phyloP scores from a whole-genome alignment of 2,797 vertebrate genomes.

The Sciurus carolinensis region DNA sequence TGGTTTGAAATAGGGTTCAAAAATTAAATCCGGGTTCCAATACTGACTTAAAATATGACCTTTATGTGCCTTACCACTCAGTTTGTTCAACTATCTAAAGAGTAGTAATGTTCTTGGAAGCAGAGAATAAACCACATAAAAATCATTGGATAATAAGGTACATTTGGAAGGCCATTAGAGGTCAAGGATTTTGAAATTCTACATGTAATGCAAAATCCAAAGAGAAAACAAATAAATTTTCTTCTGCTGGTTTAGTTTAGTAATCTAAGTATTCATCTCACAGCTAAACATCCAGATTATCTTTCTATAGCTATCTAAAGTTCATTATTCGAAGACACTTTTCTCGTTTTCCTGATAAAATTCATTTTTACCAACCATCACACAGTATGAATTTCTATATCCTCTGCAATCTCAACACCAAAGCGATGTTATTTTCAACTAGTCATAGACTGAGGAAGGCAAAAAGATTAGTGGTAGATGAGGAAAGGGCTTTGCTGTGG shows the following conservation, averaged over 20 bases:
- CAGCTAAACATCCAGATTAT: conserved; percentile 60
- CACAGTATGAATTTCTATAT: conserved; percentile 56
- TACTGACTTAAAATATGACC: neutral
- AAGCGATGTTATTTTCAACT: conserved; percentile 61
- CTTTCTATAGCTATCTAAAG: conserved; percentile 56
- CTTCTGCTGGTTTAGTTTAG: conserved; percentile 12
- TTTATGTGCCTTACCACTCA: neutral
- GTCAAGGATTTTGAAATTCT: conserved; percentile 63
- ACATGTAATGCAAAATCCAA: conserved; percentile 33
- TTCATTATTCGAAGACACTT: conserved; percentile 65
- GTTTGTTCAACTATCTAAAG: conserved; percentile 21
- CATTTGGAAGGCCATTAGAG: neutral
- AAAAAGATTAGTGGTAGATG: neutral
- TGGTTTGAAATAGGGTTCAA: neutral
- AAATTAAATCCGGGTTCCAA: neutral
- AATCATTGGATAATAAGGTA: conserved; percentile 21
- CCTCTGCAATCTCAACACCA: conserved; percentile 53
- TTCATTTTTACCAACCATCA: conserved; percentile 70
- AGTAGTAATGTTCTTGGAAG: conserved; percentile 30
- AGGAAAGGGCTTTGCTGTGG: conserved; percentile 37
- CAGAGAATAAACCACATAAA: conserved; percentile 29
- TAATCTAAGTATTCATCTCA: conserved; percentile 52
- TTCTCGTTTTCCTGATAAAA: conserved; percentile 71
- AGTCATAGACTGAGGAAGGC: conserved; percentile 49
- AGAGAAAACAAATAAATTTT: conserved; percentile 2